Base-by-base conservation (phyloP, 2,888 invertebrate species). In the Busseola fusca region DNA sequence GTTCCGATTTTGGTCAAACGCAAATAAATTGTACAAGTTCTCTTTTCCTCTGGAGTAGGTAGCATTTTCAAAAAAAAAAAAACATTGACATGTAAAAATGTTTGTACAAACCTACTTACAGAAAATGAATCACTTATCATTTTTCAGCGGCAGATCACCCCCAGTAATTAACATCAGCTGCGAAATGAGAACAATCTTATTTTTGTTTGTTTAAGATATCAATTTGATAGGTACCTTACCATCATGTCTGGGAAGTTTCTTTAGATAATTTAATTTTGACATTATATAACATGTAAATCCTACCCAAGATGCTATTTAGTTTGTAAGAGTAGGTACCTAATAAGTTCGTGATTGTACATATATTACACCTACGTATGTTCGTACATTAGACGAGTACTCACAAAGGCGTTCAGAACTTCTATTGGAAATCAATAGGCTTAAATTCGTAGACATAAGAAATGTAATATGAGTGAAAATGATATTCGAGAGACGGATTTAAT, bases 351-450 rank as follows among this genome's bases (percentile, higher is more conserved):
- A 50, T 50, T 50, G 45, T 45, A 45, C 7, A 45, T 42, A 42
- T 5, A 16, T 42, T 40, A 40, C 1, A 40, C 9, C 40, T 40
- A 45, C 7, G 18, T 9, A 52, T n/a, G 10, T 50, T 37, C 0
- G 40, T 42, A 68, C 50, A 37, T 60, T 30, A 76, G 45, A 72
- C 58, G 27, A 73, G 27, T n/a, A 63, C 62, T 54, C 52, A 52
- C 40, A 64, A 42, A 52, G 34, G 63, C 74, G 56, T 50, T 21
- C 42, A 74, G 16, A 63, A 64, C 21, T 78, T 45, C n/a, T 67
- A 76, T 59, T 74, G 54, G 67, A 74, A 80, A 79, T 76, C 62
- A 63, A 76, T 64, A 48, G n/a, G n/a, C 27, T 78, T 64, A 37
- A 78, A 64, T 72, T 72, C 42, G 50, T 45, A 45, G 50, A 62